phyloP scores from a whole-genome alignment of 1,140 invertebrate genomes.

The Spodoptera frugiperda region DNA sequence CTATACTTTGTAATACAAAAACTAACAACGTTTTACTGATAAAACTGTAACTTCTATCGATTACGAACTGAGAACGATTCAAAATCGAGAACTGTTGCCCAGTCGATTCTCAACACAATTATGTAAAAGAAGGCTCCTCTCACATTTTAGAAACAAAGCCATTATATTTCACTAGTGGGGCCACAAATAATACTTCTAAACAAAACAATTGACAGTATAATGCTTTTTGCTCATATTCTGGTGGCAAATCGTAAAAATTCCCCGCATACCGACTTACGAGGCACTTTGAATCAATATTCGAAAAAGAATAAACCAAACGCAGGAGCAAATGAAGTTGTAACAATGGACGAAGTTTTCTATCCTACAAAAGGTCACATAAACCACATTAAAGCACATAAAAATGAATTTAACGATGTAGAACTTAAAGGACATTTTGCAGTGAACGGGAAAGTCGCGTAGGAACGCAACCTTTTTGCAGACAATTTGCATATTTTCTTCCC shows the following conservation, averaged over 20 bases:
- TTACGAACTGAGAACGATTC: too few relatives aligned
- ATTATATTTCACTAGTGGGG: slow-evolving; percentile 12
- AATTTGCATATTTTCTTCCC: slow-evolving; percentile 62
- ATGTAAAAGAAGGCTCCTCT: neutral
- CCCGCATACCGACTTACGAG: slow-evolving; percentile 79
- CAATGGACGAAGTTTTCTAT: slow-evolving; percentile 64
- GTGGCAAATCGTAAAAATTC: slow-evolving; percentile 82
- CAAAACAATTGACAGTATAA: slow-evolving; percentile 49
- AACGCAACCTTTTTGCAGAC: slow-evolving; percentile 40
- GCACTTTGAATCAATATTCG: slow-evolving; percentile 81
- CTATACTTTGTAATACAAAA: too few relatives aligned
- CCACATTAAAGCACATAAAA: neutral
- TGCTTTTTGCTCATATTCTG: slow-evolving; percentile 62
- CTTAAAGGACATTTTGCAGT: neutral
- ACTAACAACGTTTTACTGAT: too few relatives aligned
- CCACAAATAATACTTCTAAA: slow-evolving; percentile 43
- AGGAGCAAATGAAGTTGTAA: slow-evolving; percentile 83
- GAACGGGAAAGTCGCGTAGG: neutral
- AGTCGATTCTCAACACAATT: neutral
- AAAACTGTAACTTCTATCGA: too few relatives aligned
- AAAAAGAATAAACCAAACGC: slow-evolving; percentile 67
- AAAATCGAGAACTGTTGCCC: neutral
- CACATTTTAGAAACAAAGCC: slow-evolving; percentile 6
- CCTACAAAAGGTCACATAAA: slow-evolving; percentile 35
- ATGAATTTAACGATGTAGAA: neutral